phyloP scores from a whole-genome alignment of 1,140 invertebrate species.

The Aradophagus sp. region DNA sequence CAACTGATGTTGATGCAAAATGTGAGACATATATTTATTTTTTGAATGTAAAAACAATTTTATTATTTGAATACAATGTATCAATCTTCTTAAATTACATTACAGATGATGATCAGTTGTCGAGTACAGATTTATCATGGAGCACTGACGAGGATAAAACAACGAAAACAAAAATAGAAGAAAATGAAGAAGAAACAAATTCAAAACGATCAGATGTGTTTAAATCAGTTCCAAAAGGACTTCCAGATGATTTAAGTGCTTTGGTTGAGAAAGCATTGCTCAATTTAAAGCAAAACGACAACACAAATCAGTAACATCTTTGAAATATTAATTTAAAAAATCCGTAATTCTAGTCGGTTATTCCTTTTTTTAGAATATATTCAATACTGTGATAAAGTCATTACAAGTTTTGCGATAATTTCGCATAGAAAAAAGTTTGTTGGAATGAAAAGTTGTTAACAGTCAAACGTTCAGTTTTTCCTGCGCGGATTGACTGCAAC shows the following conservation, averaged over 20 bases:
- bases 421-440: not conserved
- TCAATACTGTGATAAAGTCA: slow-evolving; percentile 5
- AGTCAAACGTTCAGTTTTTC: too few species aligned
- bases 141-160: slow-evolving; percentile 38
- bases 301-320: slow-evolving; percentile 48
- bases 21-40: slow-evolving; percentile 43
- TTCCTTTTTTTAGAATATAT: not conserved
- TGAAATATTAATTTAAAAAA: not conserved
- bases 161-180: slow-evolving; percentile 26
- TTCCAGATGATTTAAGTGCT: slow-evolving; percentile 66
- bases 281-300: slow-evolving; percentile 62
- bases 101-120: slow-evolving; percentile 58
- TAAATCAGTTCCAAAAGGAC: slow-evolving; percentile 39
- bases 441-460: too few species aligned
- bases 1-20: slow-evolving; percentile 73
- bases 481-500: too few species aligned
- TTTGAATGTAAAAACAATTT: not conserved
- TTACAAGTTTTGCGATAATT: too few species aligned
- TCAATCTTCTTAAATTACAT: slow-evolving; percentile 7
- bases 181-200: slow-evolving; percentile 24
- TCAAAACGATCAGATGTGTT: slow-evolving; percentile 7
- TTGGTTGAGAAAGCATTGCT: slow-evolving; percentile 69
- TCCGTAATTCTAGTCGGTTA: not conserved
- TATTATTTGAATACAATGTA: not conserved
- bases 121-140: slow-evolving; percentile 25